Evolutionary conservation across 2,797 vertebrate species (phyloP).

Genomic region (Galagoides demidoff): DNA sequence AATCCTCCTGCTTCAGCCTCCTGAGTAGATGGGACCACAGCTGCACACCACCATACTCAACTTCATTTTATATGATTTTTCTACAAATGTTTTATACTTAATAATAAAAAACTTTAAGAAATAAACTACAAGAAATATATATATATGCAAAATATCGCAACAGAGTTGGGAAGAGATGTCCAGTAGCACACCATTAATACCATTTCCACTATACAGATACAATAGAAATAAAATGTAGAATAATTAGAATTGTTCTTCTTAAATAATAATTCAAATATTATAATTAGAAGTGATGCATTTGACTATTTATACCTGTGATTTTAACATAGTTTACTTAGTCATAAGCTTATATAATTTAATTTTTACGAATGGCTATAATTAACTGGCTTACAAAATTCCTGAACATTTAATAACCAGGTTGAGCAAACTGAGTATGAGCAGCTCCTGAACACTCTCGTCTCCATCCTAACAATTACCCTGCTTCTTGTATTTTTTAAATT

Average conservation of each 20-base stretch:
- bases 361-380: slow-evolving; percentile 38
- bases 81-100: slow-evolving; percentile 13
- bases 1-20: too few species aligned
- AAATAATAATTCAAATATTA: not conserved
- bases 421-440: slow-evolving; percentile 5
- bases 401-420: slow-evolving; percentile 36
- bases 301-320: not conserved
- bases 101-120: slow-evolving; percentile 45
- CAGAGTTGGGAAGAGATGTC: not conserved
- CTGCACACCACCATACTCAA: too few species aligned
- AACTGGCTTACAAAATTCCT: slow-evolving; percentile 34
- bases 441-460: not conserved
- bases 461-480: not conserved
- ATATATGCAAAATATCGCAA: not conserved
- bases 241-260: not conserved
- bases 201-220: not conserved
- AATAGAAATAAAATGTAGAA: not conserved
- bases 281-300: slow-evolving; percentile 6
- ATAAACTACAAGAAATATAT: not conserved
- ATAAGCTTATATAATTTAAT: slow-evolving; percentile 18
- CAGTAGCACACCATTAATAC: not conserved
- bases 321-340: slow-evolving; percentile 18
- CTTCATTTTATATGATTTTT: slow-evolving; percentile 29
- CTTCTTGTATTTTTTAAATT: slow-evolving; percentile 32
- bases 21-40: too few species aligned